phyloP scores from a whole-genome alignment of 2,113 vertebrate genomes.

The Pterocles orientalis region DNA sequence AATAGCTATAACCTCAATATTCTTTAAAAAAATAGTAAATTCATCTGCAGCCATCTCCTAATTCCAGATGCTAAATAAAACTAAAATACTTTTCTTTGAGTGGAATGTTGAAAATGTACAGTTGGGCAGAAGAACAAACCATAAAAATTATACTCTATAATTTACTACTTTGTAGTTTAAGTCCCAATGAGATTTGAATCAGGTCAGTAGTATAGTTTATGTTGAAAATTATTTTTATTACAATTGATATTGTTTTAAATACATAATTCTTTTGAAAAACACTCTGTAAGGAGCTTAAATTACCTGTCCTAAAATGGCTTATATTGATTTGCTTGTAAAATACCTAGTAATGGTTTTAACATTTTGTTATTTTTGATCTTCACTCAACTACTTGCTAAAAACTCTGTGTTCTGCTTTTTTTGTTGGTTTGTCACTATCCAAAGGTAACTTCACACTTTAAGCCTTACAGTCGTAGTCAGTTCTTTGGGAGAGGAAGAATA shows the following conservation, averaged over 20 bases:
- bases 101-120: background rate
- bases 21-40: background rate
- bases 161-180: background rate
- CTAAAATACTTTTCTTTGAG: background rate
- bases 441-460: background rate
- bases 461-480: background rate
- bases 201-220: background rate
- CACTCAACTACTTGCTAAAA: background rate
- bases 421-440: background rate
- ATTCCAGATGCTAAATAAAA: background rate
- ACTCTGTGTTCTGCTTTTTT: background rate
- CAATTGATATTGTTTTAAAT: background rate
- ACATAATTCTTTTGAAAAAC: background rate
- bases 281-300: background rate
- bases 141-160: background rate
- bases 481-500: background rate
- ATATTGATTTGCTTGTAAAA: background rate
- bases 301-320: background rate
- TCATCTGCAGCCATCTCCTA: background rate
- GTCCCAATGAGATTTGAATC: background rate
- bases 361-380: background rate
- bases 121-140: background rate
- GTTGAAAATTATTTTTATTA: background rate
- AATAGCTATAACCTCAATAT: background rate
- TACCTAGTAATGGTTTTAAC: background rate